Base-by-base conservation (phyloP, 2,888 invertebrate genomes). In the Phymatocera aterrima region DNA sequence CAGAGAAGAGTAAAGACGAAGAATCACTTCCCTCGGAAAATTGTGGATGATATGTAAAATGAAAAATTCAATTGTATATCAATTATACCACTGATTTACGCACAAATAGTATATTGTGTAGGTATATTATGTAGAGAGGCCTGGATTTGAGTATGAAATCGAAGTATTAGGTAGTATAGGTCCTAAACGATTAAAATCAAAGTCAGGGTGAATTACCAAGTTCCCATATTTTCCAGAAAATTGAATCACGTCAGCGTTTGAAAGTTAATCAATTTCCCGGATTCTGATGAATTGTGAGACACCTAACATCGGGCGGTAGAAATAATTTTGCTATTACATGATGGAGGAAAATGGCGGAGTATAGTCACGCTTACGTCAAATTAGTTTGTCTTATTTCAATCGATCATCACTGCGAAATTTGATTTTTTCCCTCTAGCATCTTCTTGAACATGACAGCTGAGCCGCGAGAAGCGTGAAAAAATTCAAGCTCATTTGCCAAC, bases 241-340 rank as follows among this genome's bases (percentile, higher is more conserved):
- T 68, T 46, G 24, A 68, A 68, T 68, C 68, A 24, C n/a, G 40
- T 24, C 68, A 3, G 46, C 28, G 24, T 28, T 68, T 21, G 28
- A 21, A 43, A 43, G 68, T 43, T 68, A 68, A 68, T 68, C 46
- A 68, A 68, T 46, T 68, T 43, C 28, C 28, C 43, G 68, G 12
- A 68, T 24, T 46, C 46, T 28, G 68, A 68, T 6, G 28, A 43
- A 68, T 68, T 68, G 24, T 40, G 43, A 3, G 18, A 18, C 18
- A 18, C 28, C 57, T 57, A 28, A 57, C 57, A 28, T 28, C 28
- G 57, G 28, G 28, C 24, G 57, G 12, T 57, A 2, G 21, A 28
- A 3, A 21, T 54, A 54, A 15, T 54, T 54, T 15, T 15, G 8
- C n/a, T 21, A 8, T 3, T 54, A 21, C 21, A 18, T 8, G 8